Evolutionary conservation across 2,888 invertebrate species (phyloP), one percentile per base, ranked within the genome.

Genomic region (Tachystola acroxantha): DNA sequence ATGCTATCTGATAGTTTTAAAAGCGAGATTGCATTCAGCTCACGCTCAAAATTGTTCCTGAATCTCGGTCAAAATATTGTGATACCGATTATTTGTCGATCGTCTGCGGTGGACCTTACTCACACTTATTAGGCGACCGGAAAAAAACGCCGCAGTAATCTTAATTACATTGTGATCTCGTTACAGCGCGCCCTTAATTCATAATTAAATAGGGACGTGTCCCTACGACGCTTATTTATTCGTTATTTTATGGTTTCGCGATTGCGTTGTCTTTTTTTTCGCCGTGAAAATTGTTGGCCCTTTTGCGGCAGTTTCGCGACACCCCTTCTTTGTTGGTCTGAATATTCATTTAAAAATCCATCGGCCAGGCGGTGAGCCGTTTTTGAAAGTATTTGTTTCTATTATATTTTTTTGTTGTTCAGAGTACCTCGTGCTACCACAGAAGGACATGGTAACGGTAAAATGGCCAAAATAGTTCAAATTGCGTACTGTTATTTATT

Each of bases 81-180:
- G n/a, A n/a, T n/a, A n/a, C n/a, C n/a, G n/a, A n/a, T n/a, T n/a
- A n/a, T n/a, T n/a, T n/a, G n/a, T n/a, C n/a, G n/a, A n/a, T n/a
- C n/a, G n/a, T n/a, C n/a, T n/a, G n/a, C n/a, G n/a, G n/a, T n/a
- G n/a, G n/a, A n/a, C n/a, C n/a, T n/a, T 16, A 16, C 16, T 73
- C 67, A 64, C 59, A 71, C 71, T 75, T 70, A 68, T 62, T 64
- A 56, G 63, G 61, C 63, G 54, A 6, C 3, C 57, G 64, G 70
- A 68, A 74, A 80, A 75, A 80, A 81, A 77, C 61, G 60, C 66
- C 77, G 67, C 78, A 78, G 82, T 85, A 85, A 85, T 85, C 85
- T 85, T 84, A 82, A 85, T 85, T 84, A 82, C 75, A 75, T 77
- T 82, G 82, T 79, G 84, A 84, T 85, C 84, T 82, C 78, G 77